Conservation (phyloP, 2,888 invertebrate genomes). For the Idaea straminata region DNA sequence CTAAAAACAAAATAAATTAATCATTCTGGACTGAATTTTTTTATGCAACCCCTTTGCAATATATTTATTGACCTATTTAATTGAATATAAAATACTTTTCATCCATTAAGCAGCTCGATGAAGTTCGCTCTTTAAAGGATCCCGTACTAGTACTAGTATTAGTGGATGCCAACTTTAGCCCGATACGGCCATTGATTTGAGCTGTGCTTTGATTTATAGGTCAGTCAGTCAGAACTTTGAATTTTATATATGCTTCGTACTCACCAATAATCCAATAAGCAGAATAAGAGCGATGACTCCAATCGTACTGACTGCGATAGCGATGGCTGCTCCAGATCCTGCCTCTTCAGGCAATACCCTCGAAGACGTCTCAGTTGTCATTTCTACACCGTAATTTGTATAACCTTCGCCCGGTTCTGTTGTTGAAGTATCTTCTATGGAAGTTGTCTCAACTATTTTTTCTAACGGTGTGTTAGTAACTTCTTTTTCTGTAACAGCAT, state of each 20-base stretch:
- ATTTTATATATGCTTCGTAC: slow-evolving; percentile 32
- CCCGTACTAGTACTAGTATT: too few relatives aligned
- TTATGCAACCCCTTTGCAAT: too few relatives aligned
- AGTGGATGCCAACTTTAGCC: too few relatives aligned
- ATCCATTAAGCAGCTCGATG: too few relatives aligned
- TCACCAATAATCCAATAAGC: slow-evolving; percentile 88
- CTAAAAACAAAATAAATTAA: too few relatives aligned
- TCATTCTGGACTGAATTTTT: too few relatives aligned
- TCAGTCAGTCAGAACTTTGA: too few relatives aligned
- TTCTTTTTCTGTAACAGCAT: background rate
- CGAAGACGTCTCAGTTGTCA: slow-evolving; percentile 60
- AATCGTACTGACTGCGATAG: slow-evolving; percentile 89
- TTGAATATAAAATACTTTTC: too few relatives aligned
- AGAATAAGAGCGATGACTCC: slow-evolving; percentile 88
- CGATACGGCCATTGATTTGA: too few relatives aligned
- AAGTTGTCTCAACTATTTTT: slow-evolving; percentile 23
- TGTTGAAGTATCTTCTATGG: slow-evolving; percentile 31
- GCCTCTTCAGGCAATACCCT: slow-evolving; percentile 57
- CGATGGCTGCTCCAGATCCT: slow-evolving; percentile 86
- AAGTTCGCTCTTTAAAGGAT: too few relatives aligned
- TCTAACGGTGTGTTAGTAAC: slow-evolving; percentile 9
- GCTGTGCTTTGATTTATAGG: too few relatives aligned
- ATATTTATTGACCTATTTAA: too few relatives aligned
- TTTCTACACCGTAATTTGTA: slow-evolving; percentile 52
- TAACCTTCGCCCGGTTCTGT: slow-evolving; percentile 28